Base-by-base conservation (phyloP, 2,888 invertebrate genomes). In the Ferdinandea cuprea region DNA sequence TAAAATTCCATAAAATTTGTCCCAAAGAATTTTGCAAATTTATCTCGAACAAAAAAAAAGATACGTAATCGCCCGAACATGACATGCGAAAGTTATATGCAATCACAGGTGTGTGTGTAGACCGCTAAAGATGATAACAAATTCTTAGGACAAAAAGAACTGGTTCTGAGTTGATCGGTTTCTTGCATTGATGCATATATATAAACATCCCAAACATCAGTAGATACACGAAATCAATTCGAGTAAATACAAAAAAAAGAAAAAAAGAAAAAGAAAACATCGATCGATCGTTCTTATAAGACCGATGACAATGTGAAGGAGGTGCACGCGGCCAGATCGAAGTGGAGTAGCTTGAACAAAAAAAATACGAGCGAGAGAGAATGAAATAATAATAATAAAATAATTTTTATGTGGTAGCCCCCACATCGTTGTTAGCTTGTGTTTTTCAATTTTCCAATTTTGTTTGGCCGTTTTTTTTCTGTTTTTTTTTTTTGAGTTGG, bases 401-500 rank as follows among this genome's bases (percentile, higher is more conserved):
- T 83, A 72, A 83, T 78, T 83, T 83, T 78, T 68, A 83, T 83
- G 83, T 83, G 63, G 83, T 83, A 73, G 83, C 83, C 83, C 83
- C 78, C 78, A 83, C 78, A 78, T 83, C 73, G 63, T 48, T 71
- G 77, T 74, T 61, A 15, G 59, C 28, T 74, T 80, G 42, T 71
- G 46, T 58, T 48, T 42, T 56, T 46, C 50, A 77, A 81, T 66
- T 83, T 72, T 78, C 61, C 54, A 77, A 66, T 54, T 72, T 35
- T 68, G 77, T 56, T n/a, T 77, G 44, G n/a, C 52, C 17, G 68
- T 56, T 66, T 42, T 59, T 44, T 46, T 5, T 69, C n/a, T n/a
- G n/a, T 56, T 59, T 44, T 66, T 44, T 46, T 5, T 25, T 7
- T 48, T 71, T 17, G 42, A 7, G 30, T n/a, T n/a, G 30, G 8